Evolutionary conservation across 2,113 vertebrate species (phyloP), one percentile per base, ranked within the genome.

Genomic region (Cyanoramphus novaezelandiae): DNA sequence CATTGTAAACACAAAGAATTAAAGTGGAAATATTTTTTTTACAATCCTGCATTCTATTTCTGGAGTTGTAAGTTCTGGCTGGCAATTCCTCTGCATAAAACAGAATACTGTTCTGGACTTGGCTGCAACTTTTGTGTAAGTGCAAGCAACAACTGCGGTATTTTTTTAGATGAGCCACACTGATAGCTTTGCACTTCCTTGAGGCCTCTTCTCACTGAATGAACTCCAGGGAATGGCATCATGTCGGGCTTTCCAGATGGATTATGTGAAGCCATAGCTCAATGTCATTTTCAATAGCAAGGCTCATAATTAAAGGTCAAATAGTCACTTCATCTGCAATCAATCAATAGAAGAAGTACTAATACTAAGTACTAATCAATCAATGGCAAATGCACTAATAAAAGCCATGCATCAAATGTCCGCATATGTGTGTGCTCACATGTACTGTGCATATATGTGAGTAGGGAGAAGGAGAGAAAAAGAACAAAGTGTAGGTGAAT

Each of bases 221-320:
- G 97, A 98, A 98, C 98, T 98, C 98, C 97, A 95, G 98, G 98
- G 98, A 99, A 98, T 90, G 82, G 98, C 98, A 98, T 98, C 98
- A 99, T 97, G 98, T 99, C 98, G 98, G 98, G 98, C 96, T 98
- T 98, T 98, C 98, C 98, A 98, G 98, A 98, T 98, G 98, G 98
- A 98, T 98, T 98, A 98, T 97, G 97, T 98, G 98, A 96, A 98
- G 97, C 98, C 98, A 98, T 98, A 98, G 98, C 98, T 98, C 98
- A 98, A 98, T 98, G 98, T 98, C 98, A 98, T 98, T 98, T 98
- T 98, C 98, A 98, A 98, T 98, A 98, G 97, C 98, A 98, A 97
- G 98, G 96, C 98, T 98, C 98, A 98, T 99, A 99, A 99, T 99
- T 99, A 99, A 99, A 99, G 99, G 99, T 99, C 99, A 99, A 99